Percentiles rank a stretch among this genome's conserved stretches.
phyloP scores from a whole-genome alignment of 2,888 invertebrate genomes.

The Lissonota sp. region DNA sequence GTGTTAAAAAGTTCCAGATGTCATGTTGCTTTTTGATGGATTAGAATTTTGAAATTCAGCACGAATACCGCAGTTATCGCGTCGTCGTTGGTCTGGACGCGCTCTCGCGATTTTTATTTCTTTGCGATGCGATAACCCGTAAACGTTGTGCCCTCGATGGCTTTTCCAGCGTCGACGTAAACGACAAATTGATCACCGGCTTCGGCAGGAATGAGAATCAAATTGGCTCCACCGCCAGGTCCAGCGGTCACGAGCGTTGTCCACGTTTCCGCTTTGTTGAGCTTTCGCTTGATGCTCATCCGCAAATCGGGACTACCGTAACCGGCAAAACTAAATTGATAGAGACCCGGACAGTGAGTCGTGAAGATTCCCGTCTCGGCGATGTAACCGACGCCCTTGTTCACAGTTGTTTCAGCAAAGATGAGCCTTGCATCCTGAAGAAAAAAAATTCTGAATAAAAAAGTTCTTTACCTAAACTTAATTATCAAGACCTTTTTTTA shows the following conservation, averaged over 20 bases:
- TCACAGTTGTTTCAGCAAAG: slow-evolving; percentile 78
- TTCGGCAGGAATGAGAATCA: slow-evolving; percentile 80
- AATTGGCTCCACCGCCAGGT: slow-evolving; percentile 80
- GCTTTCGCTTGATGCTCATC: slow-evolving; percentile 79
- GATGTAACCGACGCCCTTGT: slow-evolving; percentile 84
- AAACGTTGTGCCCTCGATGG: slow-evolving; percentile 78
- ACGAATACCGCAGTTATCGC: slow-evolving; percentile 12
- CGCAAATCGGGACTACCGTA: slow-evolving; percentile 78
- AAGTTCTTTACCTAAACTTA: no score
- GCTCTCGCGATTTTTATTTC: slow-evolving; percentile 72
- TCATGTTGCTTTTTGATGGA: slow-evolving; percentile 4
- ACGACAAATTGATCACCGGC: slow-evolving; percentile 82
- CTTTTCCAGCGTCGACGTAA: slow-evolving; percentile 79
- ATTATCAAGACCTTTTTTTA: no score
- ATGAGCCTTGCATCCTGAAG: slow-evolving; percentile 72
- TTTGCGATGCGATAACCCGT: slow-evolving; percentile 82
- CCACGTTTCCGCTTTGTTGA: slow-evolving; percentile 77
- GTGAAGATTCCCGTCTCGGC: slow-evolving; percentile 83
- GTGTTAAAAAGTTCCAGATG: slow-evolving; percentile 42
- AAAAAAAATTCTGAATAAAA: no score
- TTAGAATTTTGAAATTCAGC: no score
- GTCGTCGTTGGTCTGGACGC: background rate
- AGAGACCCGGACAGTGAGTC: slow-evolving; percentile 84
- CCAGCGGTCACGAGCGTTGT: slow-evolving; percentile 73
- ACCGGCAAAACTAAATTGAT: slow-evolving; percentile 84